These are phyloP conservation scores for Lasius fuliginosus DNA, from an alignment of 2,888 invertebrate genomes.

Conservation along the genomic window DNA sequence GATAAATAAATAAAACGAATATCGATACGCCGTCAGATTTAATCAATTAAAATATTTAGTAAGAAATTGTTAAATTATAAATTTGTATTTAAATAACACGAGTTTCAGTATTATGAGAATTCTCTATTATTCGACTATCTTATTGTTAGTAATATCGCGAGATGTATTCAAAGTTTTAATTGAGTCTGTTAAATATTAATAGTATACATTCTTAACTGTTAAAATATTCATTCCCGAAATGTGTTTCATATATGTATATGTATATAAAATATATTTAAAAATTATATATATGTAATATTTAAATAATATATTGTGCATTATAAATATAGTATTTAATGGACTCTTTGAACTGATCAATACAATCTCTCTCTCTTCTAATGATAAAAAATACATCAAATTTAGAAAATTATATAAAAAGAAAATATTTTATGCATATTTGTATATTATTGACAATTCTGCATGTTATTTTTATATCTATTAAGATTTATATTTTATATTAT, in stretches of 20 bases:
- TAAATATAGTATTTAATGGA: neutral
- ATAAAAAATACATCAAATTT: constrained; percentile 12
- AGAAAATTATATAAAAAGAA: neutral
- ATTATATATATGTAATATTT: neutral
- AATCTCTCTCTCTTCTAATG: neutral
- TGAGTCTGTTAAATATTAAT: constrained; percentile 26
- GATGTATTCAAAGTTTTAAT: constrained; percentile 25
- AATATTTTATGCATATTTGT: neutral
- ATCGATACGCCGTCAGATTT: neutral
- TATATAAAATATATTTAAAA: neutral
- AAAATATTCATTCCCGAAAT: constrained; percentile 8
- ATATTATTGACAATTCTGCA: neutral
- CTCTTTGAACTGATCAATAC: neutral
- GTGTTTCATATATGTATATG: neutral
- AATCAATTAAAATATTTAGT: neutral
- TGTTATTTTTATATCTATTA: neutral
- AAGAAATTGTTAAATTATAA: constrained; percentile 8
- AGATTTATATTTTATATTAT: neutral
- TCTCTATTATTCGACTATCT: neutral
- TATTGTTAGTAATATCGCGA: neutral
- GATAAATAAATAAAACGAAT: neutral
- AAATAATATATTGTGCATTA: constrained; percentile 14
- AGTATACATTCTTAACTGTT: constrained; percentile 3
- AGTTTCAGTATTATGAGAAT: neutral
- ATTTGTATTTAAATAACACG: neutral